Evolutionary conservation across 2,113 vertebrate species (phyloP), one percentile per base, ranked within the genome.

Genomic region (Ondatra zibethicus): DNA sequence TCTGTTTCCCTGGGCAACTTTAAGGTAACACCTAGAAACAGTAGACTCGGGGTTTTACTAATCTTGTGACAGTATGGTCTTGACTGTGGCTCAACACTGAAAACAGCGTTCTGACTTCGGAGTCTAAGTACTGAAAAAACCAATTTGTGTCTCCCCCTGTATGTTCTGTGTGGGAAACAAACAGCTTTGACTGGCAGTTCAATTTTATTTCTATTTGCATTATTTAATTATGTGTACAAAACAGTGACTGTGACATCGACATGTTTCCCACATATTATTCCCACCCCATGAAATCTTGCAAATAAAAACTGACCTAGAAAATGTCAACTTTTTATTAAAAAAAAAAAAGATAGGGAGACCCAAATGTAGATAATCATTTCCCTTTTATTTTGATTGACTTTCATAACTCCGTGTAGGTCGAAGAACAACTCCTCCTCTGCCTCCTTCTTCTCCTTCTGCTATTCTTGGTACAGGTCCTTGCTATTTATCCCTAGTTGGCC

Each of bases 41-140:
- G 92, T 93, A 97, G 95, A 91, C 95, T 85, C 88, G 88, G 96
- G 94, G 90, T 97, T 96, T 95, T 36, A 36, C 39, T 86, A 95
- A 66, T 98, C 97, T 92, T 97, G 97, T 91, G 97, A 96, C 93
- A 85, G 68, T 96, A 92, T 96, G 75, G 73, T 97, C 98, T 97
- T 98, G 95, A 97, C 93, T 92, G 92, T 96, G 95, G 94, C 88
- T 97, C 92, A 95, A 70, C 78, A 94, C 95, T 96, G 97, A 75
- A 96, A 96, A 97, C 96, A 95, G 58, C 39, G 81, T 96, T 95
- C 92, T 97, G 95, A 96, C 72, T 98, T 96, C 87, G 92, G 36
- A 94, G 78, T 98, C 98, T 88, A 98, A 98, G 97, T 88, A 82
- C 80, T 68, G 89, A 97, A 97, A 98, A 96, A 98, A 96, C 66